Base-by-base conservation (phyloP, 1,140 invertebrate species). In the Vanessa tameamea region DNA sequence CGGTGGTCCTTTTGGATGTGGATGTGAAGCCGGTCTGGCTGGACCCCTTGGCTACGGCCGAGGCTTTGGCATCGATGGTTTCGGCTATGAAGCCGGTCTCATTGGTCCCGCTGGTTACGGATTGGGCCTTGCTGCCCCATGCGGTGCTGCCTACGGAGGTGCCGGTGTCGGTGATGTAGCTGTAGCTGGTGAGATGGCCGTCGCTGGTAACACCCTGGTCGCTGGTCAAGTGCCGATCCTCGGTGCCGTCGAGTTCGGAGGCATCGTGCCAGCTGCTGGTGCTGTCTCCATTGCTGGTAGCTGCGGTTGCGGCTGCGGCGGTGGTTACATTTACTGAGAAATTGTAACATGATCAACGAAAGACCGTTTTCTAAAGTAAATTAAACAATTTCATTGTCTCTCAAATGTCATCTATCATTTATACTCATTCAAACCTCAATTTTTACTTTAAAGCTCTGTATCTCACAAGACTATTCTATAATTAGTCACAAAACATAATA, bases 161-260 rank as follows among this genome's bases (percentile, higher is more conserved):
- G 73, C 73, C 14, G 86, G 86, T 13, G 69, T 82, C 15, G 86
- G 86, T 31, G 80, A 84, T 37, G 79, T 88, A 5, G 77, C 74
- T 2, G 85, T 87, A 12, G 72, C 75, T 14, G 85, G 86, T 5
- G 85, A 88, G 64, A 78, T 88, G 69, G 85, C 82, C 16, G 86
- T 88, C 12, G 78, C 77, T 64, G 85, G 85, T 61, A 83, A 78
- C 57, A 82, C 83, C 11, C 16, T 81, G 53, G 79, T 87, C 6
- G 72, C 76, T 23, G 85, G 83, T 13, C 80, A 82, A 47, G 82
- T 86, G 2, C 55, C 55, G 0, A 59, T 59, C 20, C 55, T 59
- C 55, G 55, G 55, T 59, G 79, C 82, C 66, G 82, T 87, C 16
- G 73, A 80, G 51, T 85, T 86, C 76, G 75, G 69, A 8, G 84